A percentile compares a stretch with the other conserved stretches of the same genome.
These are phyloP conservation scores for Drosophila bifasciata DNA, from an alignment of 1,140 invertebrate species.

Conservation along the genomic window DNA sequence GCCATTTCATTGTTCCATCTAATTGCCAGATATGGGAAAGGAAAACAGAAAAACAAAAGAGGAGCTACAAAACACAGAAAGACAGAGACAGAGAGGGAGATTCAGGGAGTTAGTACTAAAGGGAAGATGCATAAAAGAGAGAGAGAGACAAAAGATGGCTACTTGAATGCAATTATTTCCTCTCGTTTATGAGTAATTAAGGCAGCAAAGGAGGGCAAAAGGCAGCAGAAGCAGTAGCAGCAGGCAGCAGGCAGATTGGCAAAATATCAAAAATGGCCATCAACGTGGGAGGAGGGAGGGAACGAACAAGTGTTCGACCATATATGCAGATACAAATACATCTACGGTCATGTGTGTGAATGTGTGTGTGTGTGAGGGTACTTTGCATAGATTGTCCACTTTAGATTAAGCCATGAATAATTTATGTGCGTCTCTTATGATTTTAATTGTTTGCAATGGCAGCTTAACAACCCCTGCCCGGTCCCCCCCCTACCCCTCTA, in stretches of 20 bases:
- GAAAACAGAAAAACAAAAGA: constrained; percentile 1
- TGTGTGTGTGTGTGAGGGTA: constrained; percentile 43
- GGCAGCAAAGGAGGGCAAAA: constrained; percentile 20
- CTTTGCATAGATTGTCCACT: constrained; percentile 83
- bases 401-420: constrained; percentile 84
- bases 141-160: constrained; percentile 7
- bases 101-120: too few relatives aligned
- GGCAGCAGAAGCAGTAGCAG: neutral
- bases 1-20: neutral
- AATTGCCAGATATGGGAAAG: constrained; percentile 15
- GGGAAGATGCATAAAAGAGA: neutral
- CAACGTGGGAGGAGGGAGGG: neutral
- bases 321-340: constrained; percentile 1
- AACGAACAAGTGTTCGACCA: constrained; percentile 21
- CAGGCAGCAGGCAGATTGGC: constrained; percentile 24
- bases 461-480: constrained; percentile 72
- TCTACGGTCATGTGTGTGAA: constrained; percentile 14
- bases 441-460: constrained; percentile 84
- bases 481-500: neutral
- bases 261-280: constrained; percentile 58
- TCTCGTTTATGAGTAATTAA: constrained; percentile 55
- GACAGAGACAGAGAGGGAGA: neutral
- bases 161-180: constrained; percentile 45
- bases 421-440: constrained; percentile 84
- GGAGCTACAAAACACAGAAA: neutral